Conservation (phyloP, 1,140 invertebrate species). For the Drosophila murphyi region DNA sequence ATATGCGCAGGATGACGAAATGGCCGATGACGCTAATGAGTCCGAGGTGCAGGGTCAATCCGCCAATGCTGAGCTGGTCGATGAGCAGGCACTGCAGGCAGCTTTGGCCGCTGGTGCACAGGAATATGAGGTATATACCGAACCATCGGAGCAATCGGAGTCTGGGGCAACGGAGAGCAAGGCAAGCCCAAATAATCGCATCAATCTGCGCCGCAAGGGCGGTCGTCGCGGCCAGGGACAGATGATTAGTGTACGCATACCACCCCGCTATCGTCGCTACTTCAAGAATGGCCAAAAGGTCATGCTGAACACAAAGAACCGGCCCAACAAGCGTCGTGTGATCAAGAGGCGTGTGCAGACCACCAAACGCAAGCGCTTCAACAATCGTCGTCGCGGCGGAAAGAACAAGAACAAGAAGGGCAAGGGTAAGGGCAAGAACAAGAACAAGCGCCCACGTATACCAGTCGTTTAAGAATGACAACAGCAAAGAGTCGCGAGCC, state of each 20-base stretch:
- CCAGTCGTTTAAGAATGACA: slow-evolving; percentile 34
- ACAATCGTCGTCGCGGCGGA: slow-evolving; percentile 47
- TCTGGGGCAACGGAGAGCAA: slow-evolving; percentile 61
- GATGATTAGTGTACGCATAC: slow-evolving; percentile 71
- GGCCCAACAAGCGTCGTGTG: slow-evolving; percentile 66
- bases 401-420: slow-evolving; percentile 63
- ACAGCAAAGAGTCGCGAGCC: background rate
- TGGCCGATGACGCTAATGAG: slow-evolving; percentile 19
- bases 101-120: slow-evolving; percentile 74
- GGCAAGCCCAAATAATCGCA: slow-evolving; percentile 58
- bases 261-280: slow-evolving; percentile 73
- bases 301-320: slow-evolving; percentile 69
- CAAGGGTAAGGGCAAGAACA: slow-evolving; percentile 54
- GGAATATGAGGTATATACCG: slow-evolving; percentile 73
- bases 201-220: slow-evolving; percentile 73
- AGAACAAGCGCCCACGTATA: slow-evolving; percentile 63
- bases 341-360: slow-evolving; percentile 54
- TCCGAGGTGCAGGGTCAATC: slow-evolving; percentile 8
- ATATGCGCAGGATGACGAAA: slow-evolving; percentile 20
- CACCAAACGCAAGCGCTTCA: slow-evolving; percentile 46
- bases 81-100: slow-evolving; percentile 73
- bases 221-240: slow-evolving; percentile 69
- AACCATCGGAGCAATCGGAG: slow-evolving; percentile 28
- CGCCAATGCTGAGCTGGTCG: slow-evolving; percentile 55
- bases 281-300: slow-evolving; percentile 82